These are phyloP conservation scores for Ptiloglossa arizonensis DNA, from an alignment of 1,140 invertebrate genomes.

Conservation along the genomic window DNA sequence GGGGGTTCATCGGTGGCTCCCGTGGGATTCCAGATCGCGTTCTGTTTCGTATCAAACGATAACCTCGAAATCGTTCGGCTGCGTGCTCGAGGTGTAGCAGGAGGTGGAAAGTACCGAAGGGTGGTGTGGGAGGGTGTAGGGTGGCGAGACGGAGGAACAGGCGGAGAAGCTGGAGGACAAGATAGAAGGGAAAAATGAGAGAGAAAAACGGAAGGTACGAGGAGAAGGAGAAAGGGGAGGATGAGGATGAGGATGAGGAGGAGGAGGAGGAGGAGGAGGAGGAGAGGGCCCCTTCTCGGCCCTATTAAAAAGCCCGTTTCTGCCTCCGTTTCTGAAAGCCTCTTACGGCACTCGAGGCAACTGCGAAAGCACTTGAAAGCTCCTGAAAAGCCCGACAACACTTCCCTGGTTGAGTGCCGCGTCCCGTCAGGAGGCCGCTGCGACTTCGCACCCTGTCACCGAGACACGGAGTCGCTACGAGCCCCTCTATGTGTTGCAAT, in stretches of 20 bases:
- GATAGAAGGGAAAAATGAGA: conserved; percentile 55
- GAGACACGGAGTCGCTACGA: conserved; percentile 68
- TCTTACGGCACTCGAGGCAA: conserved; percentile 82
- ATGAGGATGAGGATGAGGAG: conserved; percentile 37
- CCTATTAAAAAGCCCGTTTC: conserved; percentile 83
- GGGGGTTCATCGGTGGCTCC: conserved; percentile 13
- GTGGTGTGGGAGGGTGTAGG: too few relatives aligned
- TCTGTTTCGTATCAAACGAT: conserved; percentile 52
- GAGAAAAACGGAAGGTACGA: conserved; percentile 24
- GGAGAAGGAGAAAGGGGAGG: conserved; percentile 15
- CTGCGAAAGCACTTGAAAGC: conserved; percentile 82
- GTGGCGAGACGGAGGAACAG: conserved; percentile 31
- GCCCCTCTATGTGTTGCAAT: conserved; percentile 64
- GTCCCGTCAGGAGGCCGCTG: conserved; percentile 74
- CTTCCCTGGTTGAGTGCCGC: conserved; percentile 80
- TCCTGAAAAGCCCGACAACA: conserved; percentile 82
- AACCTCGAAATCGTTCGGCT: conserved; percentile 51
- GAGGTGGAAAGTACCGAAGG: conserved; percentile 18
- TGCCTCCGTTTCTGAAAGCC: conserved; percentile 82
- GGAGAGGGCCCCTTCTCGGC: conserved; percentile 74
- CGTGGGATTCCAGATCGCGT: conserved; percentile 33
- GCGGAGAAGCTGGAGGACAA: conserved; percentile 47
- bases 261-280: conserved; percentile 31
- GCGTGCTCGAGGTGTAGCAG: conserved; percentile 36
- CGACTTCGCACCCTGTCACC: conserved; percentile 78